Base-by-base conservation (phyloP, 2,113 vertebrate genomes). In the Mobula birostris region DNA sequence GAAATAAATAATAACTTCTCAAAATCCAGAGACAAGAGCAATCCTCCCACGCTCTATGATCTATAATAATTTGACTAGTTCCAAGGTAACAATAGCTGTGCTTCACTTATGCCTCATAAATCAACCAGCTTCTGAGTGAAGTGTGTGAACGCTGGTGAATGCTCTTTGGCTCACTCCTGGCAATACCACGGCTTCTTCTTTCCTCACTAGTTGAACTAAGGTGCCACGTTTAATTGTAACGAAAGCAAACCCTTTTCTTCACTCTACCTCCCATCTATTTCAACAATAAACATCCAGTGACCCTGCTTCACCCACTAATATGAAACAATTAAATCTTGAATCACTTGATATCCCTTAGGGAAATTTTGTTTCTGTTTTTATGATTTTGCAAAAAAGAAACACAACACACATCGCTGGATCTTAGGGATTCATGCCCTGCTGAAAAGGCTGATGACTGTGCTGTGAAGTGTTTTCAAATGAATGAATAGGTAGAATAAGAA, bases 251-350 rank as follows among this genome's bases (percentile, higher is more conserved):
- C 12, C 40, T 74, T 76, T 63, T 85, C 36, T 29, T 85, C 8
- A 56, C 24, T 58, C 29, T 93, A 56, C 70, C 70, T 93, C 40
- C 40, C 70, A 11, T 29, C 70, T 93, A 19, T 36, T 93, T 68
- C 5, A 70, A 76, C 91, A 74, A 32, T 93, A 93, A 93, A 76
- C 91, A 66, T 74, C 70, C 72, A 40, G 91, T 76, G 70, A 36
- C 72, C 72, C 40, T 70, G 74, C 68, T 93, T 40, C 74, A 40
- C 9, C 3, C 70, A 74, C 68, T 56, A 74, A 76, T 70, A 93
- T 74, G 91, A 93, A 76, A 56, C 91, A 93, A 93, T 93, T 93
- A 93, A 92, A 93, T 56, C 70, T 48, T 93, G 68, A 93, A 74
- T 93, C 8, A 14, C 68, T 56, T 12, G 70, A 70, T 40, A 93